These are phyloP conservation scores for Apis laboriosa DNA, from an alignment of 1,140 invertebrate species.

Conservation along the genomic window DNA sequence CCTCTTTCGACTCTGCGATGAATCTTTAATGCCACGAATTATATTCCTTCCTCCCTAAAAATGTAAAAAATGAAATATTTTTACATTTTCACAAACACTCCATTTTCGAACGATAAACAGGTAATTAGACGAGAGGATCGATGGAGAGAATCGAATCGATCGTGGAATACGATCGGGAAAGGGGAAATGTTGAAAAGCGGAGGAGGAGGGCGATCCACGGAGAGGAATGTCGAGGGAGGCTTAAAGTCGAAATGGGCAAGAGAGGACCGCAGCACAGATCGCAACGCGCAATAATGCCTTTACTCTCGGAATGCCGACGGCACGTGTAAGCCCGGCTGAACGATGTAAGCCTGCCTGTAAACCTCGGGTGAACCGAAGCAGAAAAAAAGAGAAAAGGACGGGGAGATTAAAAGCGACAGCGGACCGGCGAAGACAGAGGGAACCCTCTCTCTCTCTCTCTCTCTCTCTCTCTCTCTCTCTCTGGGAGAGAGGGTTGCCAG, in stretches of 20 bases:
- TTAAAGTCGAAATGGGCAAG: constrained; percentile 47
- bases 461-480: too few relatives aligned
- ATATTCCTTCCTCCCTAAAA: too few relatives aligned
- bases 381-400: constrained; percentile 34
- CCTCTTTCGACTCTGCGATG: not conserved
- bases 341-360: constrained; percentile 71
- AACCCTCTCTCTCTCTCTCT: too few relatives aligned
- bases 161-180: not conserved
- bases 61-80: too few relatives aligned
- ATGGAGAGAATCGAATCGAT: not conserved
- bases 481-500: too few relatives aligned
- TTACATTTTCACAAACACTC: too few relatives aligned
- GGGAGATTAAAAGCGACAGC: constrained; percentile 46
- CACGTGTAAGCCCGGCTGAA: constrained; percentile 68
- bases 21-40: not conserved
- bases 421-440: constrained; percentile 14
- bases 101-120: too few relatives aligned
- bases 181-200: not conserved
- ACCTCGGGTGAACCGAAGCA: constrained; percentile 53
- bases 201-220: constrained; percentile 7
- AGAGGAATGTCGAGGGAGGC: constrained; percentile 40
- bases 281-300: constrained; percentile 56
- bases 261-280: constrained; percentile 41
- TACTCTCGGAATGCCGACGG: constrained; percentile 50
- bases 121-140: not conserved